A percentile compares a stretch with the other conserved stretches of the same genome.
Evolutionary conservation across 2,888 invertebrate genomes (phyloP).

Genomic region (Xanthorhoe designata): DNA sequence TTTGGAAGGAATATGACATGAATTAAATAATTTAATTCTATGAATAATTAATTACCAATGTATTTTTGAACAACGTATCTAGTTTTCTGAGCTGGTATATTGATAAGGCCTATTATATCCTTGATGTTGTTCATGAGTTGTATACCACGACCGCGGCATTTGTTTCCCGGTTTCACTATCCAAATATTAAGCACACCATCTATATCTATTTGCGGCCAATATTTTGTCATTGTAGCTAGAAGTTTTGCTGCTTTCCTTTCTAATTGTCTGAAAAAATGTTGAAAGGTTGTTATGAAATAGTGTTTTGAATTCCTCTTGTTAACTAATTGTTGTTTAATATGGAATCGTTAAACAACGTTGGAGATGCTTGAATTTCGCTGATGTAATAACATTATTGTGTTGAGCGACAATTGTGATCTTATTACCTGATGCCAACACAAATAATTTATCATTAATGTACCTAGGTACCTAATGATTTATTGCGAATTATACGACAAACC

Average conservation of each 20-base stretch:
- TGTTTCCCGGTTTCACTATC: constrained; percentile 98
- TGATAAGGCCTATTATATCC: constrained; percentile 91
- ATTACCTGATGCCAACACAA: constrained; percentile 13
- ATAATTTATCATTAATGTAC: constrained; percentile 19
- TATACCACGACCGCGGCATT: constrained; percentile 96
- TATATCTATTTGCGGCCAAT: constrained; percentile 93
- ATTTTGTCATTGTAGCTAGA: constrained; percentile 87
- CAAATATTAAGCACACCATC: constrained; percentile 96
- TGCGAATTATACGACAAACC: constrained; percentile 38
- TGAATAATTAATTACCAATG: constrained; percentile 88
- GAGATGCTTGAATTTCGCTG: constrained; percentile 34
- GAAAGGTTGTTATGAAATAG: constrained; percentile 13
- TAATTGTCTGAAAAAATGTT: constrained; percentile 65
- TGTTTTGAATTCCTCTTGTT: constrained; percentile 25
- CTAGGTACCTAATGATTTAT: no score
- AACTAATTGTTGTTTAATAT: constrained; percentile 19
- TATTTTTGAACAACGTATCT: constrained; percentile 98
- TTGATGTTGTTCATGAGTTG: constrained; percentile 94
- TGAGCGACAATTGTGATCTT: constrained; percentile 45
- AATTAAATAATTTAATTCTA: no score
- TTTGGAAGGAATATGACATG: neutral
- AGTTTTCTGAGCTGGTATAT: constrained; percentile 88
- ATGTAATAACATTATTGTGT: constrained; percentile 40
- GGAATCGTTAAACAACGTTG: constrained; percentile 38
- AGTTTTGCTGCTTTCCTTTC: constrained; percentile 86